These are phyloP conservation scores for Magallana ariakensis DNA, from an alignment of 1,140 invertebrate species.

Conservation along the genomic window DNA sequence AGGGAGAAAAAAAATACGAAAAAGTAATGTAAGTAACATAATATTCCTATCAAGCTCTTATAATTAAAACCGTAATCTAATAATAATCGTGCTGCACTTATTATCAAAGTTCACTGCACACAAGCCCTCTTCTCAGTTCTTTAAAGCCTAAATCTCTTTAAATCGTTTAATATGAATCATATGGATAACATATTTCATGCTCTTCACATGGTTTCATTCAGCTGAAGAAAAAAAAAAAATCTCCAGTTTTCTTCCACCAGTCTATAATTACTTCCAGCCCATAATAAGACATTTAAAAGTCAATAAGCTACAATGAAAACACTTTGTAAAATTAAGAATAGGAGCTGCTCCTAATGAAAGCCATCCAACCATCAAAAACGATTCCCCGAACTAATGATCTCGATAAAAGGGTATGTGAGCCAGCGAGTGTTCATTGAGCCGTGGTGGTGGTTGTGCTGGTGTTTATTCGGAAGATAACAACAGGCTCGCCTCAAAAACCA, in stretches of 20 bases:
- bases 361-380: conserved; percentile 27
- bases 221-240: not conserved
- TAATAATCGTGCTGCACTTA: conserved; percentile 23
- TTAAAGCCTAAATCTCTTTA: conserved; percentile 22
- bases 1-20: not conserved
- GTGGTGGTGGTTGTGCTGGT: not conserved
- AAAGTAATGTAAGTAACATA: no score
- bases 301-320: conserved; percentile 24
- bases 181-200: conserved; percentile 24
- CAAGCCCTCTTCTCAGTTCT: not conserved
- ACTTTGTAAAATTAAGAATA: conserved; percentile 26
- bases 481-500: not conserved
- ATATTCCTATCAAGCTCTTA: not conserved
- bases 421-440: conserved; percentile 3
- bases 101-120: conserved; percentile 22
- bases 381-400: conserved; percentile 16
- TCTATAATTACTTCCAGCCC: conserved; percentile 20
- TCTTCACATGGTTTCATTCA: conserved; percentile 26
- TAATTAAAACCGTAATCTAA: not conserved
- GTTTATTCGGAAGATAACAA: conserved; percentile 18
- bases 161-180: conserved; percentile 25
- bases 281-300: conserved; percentile 33
- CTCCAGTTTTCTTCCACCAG: not conserved
- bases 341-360: conserved; percentile 22
- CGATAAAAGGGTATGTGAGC: conserved; percentile 30